phyloP scores from a whole-genome alignment of 2,113 vertebrate species.

The Colius striatus region DNA sequence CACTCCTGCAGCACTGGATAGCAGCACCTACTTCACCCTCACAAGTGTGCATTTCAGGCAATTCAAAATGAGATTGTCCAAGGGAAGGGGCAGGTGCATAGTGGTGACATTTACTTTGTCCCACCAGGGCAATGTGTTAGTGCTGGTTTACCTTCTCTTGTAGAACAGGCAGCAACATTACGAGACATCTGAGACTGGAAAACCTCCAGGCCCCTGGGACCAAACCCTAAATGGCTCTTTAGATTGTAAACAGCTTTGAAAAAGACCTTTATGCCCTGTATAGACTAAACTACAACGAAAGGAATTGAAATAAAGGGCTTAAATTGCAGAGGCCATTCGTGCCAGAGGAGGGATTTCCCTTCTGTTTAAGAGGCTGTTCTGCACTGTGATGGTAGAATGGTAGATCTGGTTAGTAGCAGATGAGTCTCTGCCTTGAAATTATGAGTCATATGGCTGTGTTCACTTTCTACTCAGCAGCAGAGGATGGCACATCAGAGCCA shows the following conservation, averaged over 20 bases:
- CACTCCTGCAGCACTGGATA: not conserved
- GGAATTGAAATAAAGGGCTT: not conserved
- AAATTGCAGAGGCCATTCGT: not conserved
- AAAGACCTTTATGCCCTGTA: not conserved
- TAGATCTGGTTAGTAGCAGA: not conserved
- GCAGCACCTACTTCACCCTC: not conserved
- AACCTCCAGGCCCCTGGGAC: not conserved
- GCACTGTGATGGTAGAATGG: not conserved
- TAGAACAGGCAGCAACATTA: not conserved
- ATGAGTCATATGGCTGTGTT: not conserved
- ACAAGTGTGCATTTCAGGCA: not conserved
- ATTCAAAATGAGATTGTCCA: not conserved
- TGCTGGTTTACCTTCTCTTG: not conserved
- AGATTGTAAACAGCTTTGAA: not conserved
- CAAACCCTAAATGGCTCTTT: not conserved
- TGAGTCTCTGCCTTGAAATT: constrained; percentile 1
- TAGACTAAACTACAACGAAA: not conserved
- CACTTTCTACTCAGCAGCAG: not conserved
- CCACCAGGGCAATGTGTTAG: not conserved
- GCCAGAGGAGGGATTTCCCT: not conserved
- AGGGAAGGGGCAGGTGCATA: not conserved
- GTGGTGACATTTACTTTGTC: not conserved
- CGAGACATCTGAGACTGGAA: not conserved
- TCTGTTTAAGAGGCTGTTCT: not conserved
- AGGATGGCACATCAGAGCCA: not conserved